These are phyloP conservation scores for Chelidonichthys spinosus DNA, from an alignment of 2,797 vertebrate genomes.

Conservation along the genomic window DNA sequence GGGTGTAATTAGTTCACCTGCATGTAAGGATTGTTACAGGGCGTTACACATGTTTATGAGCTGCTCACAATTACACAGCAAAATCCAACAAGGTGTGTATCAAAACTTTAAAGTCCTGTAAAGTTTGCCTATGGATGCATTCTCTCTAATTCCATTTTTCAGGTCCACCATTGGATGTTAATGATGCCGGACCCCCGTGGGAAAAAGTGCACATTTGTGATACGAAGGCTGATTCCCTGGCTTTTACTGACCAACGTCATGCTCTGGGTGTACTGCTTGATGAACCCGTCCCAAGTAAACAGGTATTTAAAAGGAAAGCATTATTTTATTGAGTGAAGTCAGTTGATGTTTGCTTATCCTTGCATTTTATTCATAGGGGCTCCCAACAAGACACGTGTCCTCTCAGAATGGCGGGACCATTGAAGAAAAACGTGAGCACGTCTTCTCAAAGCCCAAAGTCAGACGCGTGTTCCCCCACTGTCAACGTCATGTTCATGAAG, in stretches of 20 bases:
- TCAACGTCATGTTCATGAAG: conserved; percentile 95
- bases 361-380: conserved; percentile 71
- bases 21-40: background rate
- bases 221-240: conserved; percentile 85
- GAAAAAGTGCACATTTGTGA: conserved; percentile 78
- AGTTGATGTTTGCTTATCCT: background rate
- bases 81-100: background rate
- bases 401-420: conserved; percentile 3
- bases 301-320: conserved; percentile 68
- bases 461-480: conserved; percentile 80
- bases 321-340: background rate
- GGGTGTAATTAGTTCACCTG: background rate
- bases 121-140: background rate
- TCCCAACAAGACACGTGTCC: conserved; percentile 77
- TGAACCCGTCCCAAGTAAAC: conserved; percentile 70
- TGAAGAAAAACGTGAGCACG: accelerated
- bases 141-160: conserved; percentile 21
- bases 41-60: conserved; percentile 6
- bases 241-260: conserved; percentile 87
- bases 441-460: background rate
- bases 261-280: conserved; percentile 87
- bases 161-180: conserved; percentile 21
- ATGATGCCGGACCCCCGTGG: conserved; percentile 71
- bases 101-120: background rate
- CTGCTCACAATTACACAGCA: background rate